Evolutionary conservation across 2,888 invertebrate species (phyloP).

Genomic region (Platycheirus rosarum): DNA sequence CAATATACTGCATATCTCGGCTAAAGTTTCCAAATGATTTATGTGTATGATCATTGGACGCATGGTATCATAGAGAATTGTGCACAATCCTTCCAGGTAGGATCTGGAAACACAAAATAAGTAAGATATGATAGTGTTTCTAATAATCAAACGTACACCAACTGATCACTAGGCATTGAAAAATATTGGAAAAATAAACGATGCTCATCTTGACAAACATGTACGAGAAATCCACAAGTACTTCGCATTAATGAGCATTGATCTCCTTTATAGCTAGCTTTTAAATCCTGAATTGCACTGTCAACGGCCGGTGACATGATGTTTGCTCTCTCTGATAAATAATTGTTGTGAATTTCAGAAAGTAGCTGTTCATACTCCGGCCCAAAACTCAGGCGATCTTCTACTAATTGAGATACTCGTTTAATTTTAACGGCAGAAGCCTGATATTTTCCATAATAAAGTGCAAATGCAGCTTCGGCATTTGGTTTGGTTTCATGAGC

Average conservation of each 20-base stretch:
- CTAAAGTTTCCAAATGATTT: conserved; percentile 97
- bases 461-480: conserved; percentile 89
- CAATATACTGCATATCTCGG: conserved; percentile 97
- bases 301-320: conserved; percentile 88
- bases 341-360: conserved; percentile 91
- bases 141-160: conserved; percentile 84
- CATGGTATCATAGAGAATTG: conserved; percentile 94
- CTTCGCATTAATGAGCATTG: conserved; percentile 93
- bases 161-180: conserved; percentile 85
- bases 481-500: conserved; percentile 80
- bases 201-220: conserved; percentile 97
- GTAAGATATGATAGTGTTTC: background rate
- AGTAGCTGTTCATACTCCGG: conserved; percentile 89
- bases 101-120: conserved; percentile 82
- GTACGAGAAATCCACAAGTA: conserved; percentile 94
- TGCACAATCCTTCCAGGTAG: conserved; percentile 93
- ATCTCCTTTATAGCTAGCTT: conserved; percentile 87
- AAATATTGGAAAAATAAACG: conserved; percentile 96
- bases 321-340: conserved; percentile 88
- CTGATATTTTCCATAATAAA: conserved; percentile 97
- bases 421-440: conserved; percentile 94
- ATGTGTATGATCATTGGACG: conserved; percentile 97
- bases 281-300: conserved; percentile 87
- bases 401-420: conserved; percentile 91
- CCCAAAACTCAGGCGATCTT: conserved; percentile 88